Evolutionary conservation across 1,140 invertebrate species (phyloP), one percentile per base, ranked within the genome.

Genomic region (Stegodyphus dumicola): DNA sequence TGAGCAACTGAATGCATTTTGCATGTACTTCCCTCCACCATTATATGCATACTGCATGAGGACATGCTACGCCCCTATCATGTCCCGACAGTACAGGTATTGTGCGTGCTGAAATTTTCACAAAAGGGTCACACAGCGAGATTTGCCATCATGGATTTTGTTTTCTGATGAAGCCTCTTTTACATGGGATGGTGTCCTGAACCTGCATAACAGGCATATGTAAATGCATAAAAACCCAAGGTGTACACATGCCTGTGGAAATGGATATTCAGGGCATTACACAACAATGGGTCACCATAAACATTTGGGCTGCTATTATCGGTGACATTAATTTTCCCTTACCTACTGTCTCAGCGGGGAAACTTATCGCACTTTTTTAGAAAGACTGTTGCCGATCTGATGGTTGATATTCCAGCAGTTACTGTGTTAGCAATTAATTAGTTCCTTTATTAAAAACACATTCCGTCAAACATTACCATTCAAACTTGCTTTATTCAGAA

Each of bases 121-220:
- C n/a, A n/a, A n/a, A n/a, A 3, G 17, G 67, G 33, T 52, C 33
- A 10, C n/a, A 73, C 70, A 73, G 67, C 78, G 53, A 1, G 54
- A 52, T 70, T 85, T 78, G 15, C 70, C 70, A 51, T 52, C 7
- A 18, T 77, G 17, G 13, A 33, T 76, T 64, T 78, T 86, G 66
- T 86, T 86, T 54, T 65, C 52, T 1, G 87, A 87, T 75, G 77
- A 87, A 64, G 7, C 76, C 5, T 54, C 18, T 5, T 87, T 87
- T 64, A 73, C 51, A 75, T 11, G 53, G 71, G 84, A 81, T 5
- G 17, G 52, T 49, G 6, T 81, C 48, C 13, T 65, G n/a, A 79
- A 79, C 51, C 87, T 89, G 70, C 87, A 84, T 64, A 87, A 84
- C 75, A 60, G 69, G 13, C 73, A 87, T 54, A 17, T 75, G 11